These are phyloP conservation scores for Hapalemur alaotrensis DNA, from an alignment of 2,797 vertebrate species.

Conservation along the genomic window DNA sequence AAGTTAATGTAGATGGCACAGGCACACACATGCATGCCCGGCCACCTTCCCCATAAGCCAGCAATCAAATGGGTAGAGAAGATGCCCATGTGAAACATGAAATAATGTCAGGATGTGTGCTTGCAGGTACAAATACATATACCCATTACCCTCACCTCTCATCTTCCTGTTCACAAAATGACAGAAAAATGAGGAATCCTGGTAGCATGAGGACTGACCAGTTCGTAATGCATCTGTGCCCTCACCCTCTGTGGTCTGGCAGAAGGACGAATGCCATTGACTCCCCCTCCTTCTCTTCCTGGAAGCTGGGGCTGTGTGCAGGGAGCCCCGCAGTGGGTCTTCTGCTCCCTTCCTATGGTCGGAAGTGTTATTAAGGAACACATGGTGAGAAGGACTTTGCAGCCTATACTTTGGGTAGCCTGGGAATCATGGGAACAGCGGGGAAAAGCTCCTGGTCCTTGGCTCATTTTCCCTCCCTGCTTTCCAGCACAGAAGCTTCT, in stretches of 20 bases:
- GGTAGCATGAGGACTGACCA: no score
- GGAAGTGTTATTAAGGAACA: not conserved
- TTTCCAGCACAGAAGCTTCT: not conserved
- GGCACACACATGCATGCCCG: fast-evolving
- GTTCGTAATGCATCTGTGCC: not conserved
- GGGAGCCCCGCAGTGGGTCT: not conserved
- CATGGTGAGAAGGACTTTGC: not conserved
- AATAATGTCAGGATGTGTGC: not conserved
- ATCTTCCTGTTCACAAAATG: not conserved
- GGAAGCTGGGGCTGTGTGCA: not conserved
- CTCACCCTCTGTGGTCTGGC: not conserved
- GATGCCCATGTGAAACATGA: not conserved
- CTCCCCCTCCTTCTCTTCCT: not conserved
- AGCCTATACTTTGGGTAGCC: not conserved
- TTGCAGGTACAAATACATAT: not conserved
- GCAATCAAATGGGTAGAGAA: not conserved
- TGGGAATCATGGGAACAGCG: not conserved
- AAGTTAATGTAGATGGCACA: not conserved
- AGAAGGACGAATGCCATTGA: fast-evolving
- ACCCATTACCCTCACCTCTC: not conserved
- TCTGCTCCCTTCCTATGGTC: not conserved
- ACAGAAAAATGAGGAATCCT: not conserved
- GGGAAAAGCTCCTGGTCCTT: not conserved
- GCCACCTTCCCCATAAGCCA: not conserved
- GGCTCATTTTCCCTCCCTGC: no score